These are phyloP conservation scores for Ciconia nigra DNA, from an alignment of 2,797 vertebrate species.

Conservation along the genomic window DNA sequence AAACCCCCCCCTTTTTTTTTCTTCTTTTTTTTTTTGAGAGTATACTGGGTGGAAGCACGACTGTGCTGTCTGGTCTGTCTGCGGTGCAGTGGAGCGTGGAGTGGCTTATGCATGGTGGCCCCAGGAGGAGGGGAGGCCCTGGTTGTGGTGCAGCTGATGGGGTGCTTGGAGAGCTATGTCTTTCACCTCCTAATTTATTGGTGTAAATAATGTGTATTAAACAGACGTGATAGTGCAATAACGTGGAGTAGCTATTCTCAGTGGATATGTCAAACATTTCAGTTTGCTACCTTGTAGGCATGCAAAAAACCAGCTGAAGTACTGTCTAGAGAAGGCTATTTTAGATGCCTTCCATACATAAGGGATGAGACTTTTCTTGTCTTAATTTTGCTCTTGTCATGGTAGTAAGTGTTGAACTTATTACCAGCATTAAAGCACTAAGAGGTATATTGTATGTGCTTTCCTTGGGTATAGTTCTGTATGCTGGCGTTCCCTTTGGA, in stretches of 20 bases:
- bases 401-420: not conserved
- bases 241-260: not conserved
- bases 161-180: not conserved
- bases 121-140: not conserved
- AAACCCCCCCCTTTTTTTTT: rapidly evolving
- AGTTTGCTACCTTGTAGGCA: not conserved
- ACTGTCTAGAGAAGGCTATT: not conserved
- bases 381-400: not conserved
- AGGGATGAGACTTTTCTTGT: not conserved
- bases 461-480: not conserved
- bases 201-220: not conserved
- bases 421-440: not conserved
- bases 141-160: not conserved
- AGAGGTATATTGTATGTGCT: not conserved
- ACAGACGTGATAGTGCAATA: rapidly evolving
- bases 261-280: not conserved
- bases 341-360: not conserved
- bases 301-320: not conserved
- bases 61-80: not conserved
- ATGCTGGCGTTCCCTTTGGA: not conserved
- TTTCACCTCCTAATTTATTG: not conserved
- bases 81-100: no score
- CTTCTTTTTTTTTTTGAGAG: rapidly evolving
- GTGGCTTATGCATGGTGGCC: not conserved
- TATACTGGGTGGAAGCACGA: not conserved